These are phyloP conservation scores for Artibeus jamaicensis DNA, from an alignment of 2,797 vertebrate species.

Conservation along the genomic window DNA sequence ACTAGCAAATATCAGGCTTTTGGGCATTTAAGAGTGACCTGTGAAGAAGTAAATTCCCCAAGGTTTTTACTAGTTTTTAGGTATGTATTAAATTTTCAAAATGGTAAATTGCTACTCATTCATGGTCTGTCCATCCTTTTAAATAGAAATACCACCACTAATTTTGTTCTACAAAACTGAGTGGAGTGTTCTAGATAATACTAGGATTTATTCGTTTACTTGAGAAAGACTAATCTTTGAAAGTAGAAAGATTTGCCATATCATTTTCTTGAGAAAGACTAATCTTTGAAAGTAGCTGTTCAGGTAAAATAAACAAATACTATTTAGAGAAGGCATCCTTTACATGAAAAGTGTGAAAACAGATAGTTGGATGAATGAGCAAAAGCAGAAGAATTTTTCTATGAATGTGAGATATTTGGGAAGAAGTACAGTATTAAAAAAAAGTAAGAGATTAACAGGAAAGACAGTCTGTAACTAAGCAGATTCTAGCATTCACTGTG, in stretches of 20 bases:
- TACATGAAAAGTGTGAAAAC: neutral
- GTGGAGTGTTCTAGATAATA: neutral
- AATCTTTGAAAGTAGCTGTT: neutral
- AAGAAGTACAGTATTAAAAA: neutral
- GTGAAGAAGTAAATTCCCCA: neutral
- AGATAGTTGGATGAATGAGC: neutral
- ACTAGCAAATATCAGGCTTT: neutral
- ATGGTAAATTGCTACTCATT: neutral
- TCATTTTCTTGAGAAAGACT: neutral
- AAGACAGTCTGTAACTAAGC: neutral
- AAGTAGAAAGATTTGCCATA: too few species aligned
- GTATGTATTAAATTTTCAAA: neutral
- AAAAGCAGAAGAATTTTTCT: neutral
- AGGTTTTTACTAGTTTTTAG: neutral
- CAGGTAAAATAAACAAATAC: neutral
- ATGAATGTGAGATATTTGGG: neutral
- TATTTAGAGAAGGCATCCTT: neutral
- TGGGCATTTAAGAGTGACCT: neutral
- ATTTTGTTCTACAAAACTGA: neutral
- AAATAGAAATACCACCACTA: neutral
- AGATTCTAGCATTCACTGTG: neutral
- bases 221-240: neutral
- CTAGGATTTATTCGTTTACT: neutral
- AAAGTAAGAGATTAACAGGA: neutral
- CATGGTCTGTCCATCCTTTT: neutral